Evolutionary conservation across 2,113 vertebrate genomes (phyloP).

Genomic region (Capra hircus): DNA sequence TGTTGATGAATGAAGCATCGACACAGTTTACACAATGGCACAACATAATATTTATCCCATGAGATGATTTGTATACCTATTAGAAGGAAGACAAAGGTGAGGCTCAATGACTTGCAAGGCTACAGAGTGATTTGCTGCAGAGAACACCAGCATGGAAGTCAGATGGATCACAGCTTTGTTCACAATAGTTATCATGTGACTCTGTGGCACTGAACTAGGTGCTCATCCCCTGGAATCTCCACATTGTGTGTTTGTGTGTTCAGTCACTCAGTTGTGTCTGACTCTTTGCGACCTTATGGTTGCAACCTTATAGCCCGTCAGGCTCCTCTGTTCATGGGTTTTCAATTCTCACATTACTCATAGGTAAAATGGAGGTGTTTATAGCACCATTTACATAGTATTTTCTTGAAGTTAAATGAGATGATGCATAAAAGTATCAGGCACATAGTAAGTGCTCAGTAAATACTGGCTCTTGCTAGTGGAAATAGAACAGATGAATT

Average conservation of each 20-base stretch:
- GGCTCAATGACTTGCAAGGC: background rate
- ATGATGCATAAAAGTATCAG: background rate
- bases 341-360: background rate
- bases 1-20: background rate
- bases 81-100: background rate
- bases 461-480: background rate
- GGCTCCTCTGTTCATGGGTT: background rate
- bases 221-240: background rate
- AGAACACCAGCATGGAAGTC: background rate
- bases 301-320: accelerated
- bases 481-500: background rate
- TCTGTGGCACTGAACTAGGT: background rate
- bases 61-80: background rate
- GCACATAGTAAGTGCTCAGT: background rate
- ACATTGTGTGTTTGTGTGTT: background rate
- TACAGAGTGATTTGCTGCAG: background rate
- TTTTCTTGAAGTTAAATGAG: background rate
- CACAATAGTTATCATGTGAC: background rate
- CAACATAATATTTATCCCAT: background rate
- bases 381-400: background rate
- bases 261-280: background rate
- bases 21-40: background rate
- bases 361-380: background rate
- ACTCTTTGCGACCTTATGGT: background rate
- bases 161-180: background rate